These are phyloP conservation scores for Perdita meconis DNA, from an alignment of 2,888 invertebrate genomes.

Conservation along the genomic window DNA sequence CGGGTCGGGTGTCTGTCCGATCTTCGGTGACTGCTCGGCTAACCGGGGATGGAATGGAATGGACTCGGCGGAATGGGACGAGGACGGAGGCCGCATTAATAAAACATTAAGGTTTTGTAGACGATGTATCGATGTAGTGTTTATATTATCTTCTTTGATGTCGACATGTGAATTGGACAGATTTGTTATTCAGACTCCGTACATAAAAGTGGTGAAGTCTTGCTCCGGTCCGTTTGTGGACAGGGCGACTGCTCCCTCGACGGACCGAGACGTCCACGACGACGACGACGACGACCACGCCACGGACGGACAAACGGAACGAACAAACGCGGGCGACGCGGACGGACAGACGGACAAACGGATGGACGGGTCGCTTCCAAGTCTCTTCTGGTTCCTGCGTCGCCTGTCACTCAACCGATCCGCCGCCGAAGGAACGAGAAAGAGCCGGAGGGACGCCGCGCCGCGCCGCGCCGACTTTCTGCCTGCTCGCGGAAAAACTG, in stretches of 20 bases:
- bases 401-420: constrained; percentile 73
- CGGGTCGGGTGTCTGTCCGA: constrained; percentile 34
- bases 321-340: constrained; percentile 55
- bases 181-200: constrained; percentile 84
- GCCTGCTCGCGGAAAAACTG: constrained; percentile 53
- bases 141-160: constrained; percentile 85
- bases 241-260: constrained; percentile 70
- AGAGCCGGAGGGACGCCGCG: constrained; percentile 31
- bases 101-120: constrained; percentile 84
- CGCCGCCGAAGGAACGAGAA: constrained; percentile 46
- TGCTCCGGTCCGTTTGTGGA: constrained; percentile 83
- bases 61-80: constrained; percentile 56
- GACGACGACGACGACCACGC: constrained; percentile 41
- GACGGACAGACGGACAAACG: constrained; percentile 71
- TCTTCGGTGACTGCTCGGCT: constrained; percentile 21
- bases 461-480: constrained; percentile 1
- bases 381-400: constrained; percentile 63
- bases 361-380: constrained; percentile 72
- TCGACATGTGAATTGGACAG: constrained; percentile 85
- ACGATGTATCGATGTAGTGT: constrained; percentile 84
- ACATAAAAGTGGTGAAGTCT: constrained; percentile 84
- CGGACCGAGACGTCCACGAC: constrained; percentile 53
- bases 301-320: constrained; percentile 66
- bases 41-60: constrained; percentile 68
- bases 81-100: constrained; percentile 81